Base-by-base conservation (phyloP, 2,797 vertebrate species). In the Leptatherina wallacei region DNA sequence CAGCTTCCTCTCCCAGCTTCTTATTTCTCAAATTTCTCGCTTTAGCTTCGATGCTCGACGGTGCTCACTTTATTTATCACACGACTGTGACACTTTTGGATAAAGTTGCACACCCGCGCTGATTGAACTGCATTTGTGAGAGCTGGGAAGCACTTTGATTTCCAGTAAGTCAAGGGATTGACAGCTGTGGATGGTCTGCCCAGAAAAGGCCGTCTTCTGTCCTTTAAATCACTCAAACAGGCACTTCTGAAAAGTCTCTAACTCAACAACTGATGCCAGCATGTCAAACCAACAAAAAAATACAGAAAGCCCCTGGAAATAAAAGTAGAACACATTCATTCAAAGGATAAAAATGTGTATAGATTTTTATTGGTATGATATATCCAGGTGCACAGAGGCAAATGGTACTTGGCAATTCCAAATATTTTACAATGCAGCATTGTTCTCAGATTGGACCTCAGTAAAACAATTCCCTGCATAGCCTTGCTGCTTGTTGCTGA, bases 131-230 rank as follows among this genome's bases (percentile, higher is more conserved):
- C 70, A 75, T 77, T 80, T 65, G 79, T 71, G 85, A 71, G 88
- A 84, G 80, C 78, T 79, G 77, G 73, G 86, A 87, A 88, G 82
- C 82, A 75, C 88, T 90, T 85, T 83, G 88, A 85, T 91, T 92
- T 89, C 90, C 90, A 88, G 86, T 92, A 92, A 90, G 88, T 92
- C 85, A 89, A 65, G 78, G 78, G 81, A 84, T 78, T 89, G 90
- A 90, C 88, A 81, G 81, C 47, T 44, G 14, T n/a, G 82, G 78
- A 85, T 67, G 78, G 69, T 75, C 77, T 87, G 86, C 88, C 86
- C 81, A 86, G 83, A 86, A 77, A 78, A 73, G 79, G 70, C 87
- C 64, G 78, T 73, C 83, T 77, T 71, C 69, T 75, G 62, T 55
- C 65, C 78, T 80, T 76, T 89, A 89, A 91, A 91, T 92, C 88